A percentile compares a stretch with the other conserved stretches of the same genome.
Conservation (phyloP, 2,888 invertebrate genomes). For the Axea sp. region DNA sequence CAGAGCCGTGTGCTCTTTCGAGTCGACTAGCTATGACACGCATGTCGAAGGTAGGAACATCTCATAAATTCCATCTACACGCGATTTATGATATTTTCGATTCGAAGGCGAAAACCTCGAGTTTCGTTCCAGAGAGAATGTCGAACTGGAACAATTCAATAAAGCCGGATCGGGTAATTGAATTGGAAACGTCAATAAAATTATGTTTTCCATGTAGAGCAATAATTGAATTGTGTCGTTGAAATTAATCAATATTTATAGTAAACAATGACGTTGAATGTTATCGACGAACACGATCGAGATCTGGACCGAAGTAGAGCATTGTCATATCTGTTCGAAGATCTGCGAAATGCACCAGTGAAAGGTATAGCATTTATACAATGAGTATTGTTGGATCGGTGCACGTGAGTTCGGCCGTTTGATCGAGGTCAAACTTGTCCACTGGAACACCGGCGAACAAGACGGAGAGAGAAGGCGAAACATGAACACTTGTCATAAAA, state of each 20-base stretch:
- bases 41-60: conserved; percentile 4
- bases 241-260: conserved; percentile 62
- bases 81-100: conserved; percentile 66
- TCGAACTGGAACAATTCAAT: conserved; percentile 42
- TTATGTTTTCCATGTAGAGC: conserved; percentile 56
- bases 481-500: conserved; percentile 52
- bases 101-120: conserved; percentile 7
- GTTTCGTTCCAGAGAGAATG: conserved; percentile 10
- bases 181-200: conserved; percentile 57
- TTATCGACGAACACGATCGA: conserved; percentile 59
- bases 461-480: conserved; percentile 6
- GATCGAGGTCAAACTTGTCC: conserved; percentile 66
- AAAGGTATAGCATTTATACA: conserved; percentile 59
- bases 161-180: conserved; percentile 39
- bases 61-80: conserved; percentile 68
- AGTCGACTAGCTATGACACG: conserved; percentile 66
- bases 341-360: conserved; percentile 59
- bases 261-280: conserved; percentile 60
- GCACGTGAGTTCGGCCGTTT: conserved; percentile 64
- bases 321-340: conserved; percentile 53
- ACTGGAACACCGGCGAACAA: conserved; percentile 47
- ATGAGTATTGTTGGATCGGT: conserved; percentile 58
- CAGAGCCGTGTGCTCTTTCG: conserved; percentile 23
- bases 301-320: conserved; percentile 58
- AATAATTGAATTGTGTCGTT: conserved; percentile 59